These are phyloP conservation scores for Arvicola amphibius DNA, from an alignment of 2,797 vertebrate species.

Conservation along the genomic window DNA sequence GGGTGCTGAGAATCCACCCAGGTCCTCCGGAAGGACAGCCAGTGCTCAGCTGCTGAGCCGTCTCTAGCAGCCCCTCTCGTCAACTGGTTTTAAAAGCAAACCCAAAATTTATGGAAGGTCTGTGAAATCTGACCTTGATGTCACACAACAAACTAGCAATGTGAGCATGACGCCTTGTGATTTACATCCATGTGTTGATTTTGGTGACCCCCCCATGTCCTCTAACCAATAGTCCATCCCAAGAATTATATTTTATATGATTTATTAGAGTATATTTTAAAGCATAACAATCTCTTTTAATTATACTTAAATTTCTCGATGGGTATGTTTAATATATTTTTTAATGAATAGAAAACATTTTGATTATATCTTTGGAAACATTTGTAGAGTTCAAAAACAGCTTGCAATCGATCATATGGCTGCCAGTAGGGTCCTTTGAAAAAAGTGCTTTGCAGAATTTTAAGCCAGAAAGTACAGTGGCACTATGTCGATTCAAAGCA, in stretches of 20 bases:
- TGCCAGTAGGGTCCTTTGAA: conserved; percentile 71
- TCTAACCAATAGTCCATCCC: conserved; percentile 36
- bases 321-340: conserved; percentile 77
- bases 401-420: conserved; percentile 59
- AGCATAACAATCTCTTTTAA: conserved; percentile 77
- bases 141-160: background rate
- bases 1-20: too few species aligned
- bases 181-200: conserved; percentile 7
- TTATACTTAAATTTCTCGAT: conserved; percentile 75
- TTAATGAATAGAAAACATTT: conserved; percentile 77
- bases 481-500: conserved; percentile 63
- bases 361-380: conserved; percentile 79
- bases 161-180: background rate
- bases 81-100: background rate
- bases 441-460: conserved; percentile 78
- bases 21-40: background rate
- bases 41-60: background rate
- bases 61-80: background rate
- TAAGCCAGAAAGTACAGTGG: conserved; percentile 53
- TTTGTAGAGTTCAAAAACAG: conserved; percentile 68
- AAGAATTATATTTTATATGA: conserved; percentile 68
- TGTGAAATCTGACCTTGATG: conserved; percentile 18
- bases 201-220: background rate
- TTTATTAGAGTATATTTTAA: conserved; percentile 81
- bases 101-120: background rate